phyloP scores from a whole-genome alignment of 2,888 invertebrate genomes.

The Erebia epiphron region DNA sequence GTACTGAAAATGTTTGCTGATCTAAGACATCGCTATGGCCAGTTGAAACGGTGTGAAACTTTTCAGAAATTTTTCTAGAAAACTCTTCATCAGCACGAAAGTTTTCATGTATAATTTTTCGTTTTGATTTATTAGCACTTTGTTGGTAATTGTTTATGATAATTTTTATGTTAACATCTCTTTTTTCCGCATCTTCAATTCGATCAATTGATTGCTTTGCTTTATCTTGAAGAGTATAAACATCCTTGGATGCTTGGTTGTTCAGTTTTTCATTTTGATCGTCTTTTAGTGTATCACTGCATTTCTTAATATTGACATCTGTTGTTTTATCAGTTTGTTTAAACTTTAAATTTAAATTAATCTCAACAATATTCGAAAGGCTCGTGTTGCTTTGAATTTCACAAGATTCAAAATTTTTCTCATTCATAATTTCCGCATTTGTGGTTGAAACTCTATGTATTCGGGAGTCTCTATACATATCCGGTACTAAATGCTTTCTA shows the following conservation, averaged over 20 bases:
- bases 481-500: constrained; percentile 46
- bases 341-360: constrained; percentile 63
- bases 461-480: constrained; percentile 55
- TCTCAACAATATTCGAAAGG: constrained; percentile 61
- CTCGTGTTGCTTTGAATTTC: constrained; percentile 49
- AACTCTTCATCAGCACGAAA: constrained; percentile 47
- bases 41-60: constrained; percentile 65
- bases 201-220: constrained; percentile 32
- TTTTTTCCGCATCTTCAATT: constrained; percentile 49
- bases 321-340: constrained; percentile 58
- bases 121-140: constrained; percentile 32
- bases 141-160: constrained; percentile 50
- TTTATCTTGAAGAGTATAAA: constrained; percentile 52
- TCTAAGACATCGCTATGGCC: constrained; percentile 54
- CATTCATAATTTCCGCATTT: constrained; percentile 45
- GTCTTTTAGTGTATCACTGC: constrained; percentile 36
- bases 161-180: constrained; percentile 65
- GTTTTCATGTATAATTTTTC: constrained; percentile 28
- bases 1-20: constrained; percentile 52
- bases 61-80: constrained; percentile 58
- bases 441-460: constrained; percentile 52
- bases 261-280: constrained; percentile 35
- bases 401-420: constrained; percentile 39
- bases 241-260: constrained; percentile 47
- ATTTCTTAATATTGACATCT: constrained; percentile 54